Evolutionary conservation across 2,888 invertebrate genomes (phyloP).

Genomic region (Mesorhabditis sp.): DNA sequence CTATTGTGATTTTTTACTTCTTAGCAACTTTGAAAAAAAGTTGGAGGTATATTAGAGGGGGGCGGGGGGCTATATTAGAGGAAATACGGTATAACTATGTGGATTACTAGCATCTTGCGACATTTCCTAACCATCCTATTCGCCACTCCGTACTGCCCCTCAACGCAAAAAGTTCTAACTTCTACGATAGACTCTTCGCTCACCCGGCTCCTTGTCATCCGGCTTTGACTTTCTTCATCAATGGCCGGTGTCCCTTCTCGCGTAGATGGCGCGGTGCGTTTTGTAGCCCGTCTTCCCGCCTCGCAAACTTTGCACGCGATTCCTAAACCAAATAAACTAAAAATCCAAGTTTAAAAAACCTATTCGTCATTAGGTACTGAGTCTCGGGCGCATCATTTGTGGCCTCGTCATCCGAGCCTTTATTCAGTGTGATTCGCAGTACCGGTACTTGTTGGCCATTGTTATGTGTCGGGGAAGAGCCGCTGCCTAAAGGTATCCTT

Average conservation of each 20-base stretch:
- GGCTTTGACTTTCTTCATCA: neutral
- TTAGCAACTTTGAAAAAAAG: too few relatives aligned
- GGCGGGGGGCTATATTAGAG: too few relatives aligned
- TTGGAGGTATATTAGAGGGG: too few relatives aligned
- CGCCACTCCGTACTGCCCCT: too few relatives aligned
- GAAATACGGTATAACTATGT: too few relatives aligned
- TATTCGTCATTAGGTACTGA: neutral
- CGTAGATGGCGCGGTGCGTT: neutral
- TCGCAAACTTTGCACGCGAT: neutral
- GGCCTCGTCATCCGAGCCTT: neutral
- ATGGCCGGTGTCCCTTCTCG: neutral
- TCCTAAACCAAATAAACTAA: neutral
- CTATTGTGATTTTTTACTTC: too few relatives aligned
- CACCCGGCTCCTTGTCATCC: neutral
- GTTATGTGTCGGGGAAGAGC: neutral
- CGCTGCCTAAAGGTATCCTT: neutral
- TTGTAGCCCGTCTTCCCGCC: neutral
- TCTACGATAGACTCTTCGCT: neutral
- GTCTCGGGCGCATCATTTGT: neutral
- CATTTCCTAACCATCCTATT: too few relatives aligned
- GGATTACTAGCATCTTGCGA: too few relatives aligned
- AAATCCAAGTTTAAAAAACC: neutral
- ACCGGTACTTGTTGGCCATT: neutral
- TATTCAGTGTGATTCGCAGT: neutral
- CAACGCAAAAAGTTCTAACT: too few relatives aligned